Conservation (phyloP, 2,113 vertebrate species). For the Catharus minimus region DNA sequence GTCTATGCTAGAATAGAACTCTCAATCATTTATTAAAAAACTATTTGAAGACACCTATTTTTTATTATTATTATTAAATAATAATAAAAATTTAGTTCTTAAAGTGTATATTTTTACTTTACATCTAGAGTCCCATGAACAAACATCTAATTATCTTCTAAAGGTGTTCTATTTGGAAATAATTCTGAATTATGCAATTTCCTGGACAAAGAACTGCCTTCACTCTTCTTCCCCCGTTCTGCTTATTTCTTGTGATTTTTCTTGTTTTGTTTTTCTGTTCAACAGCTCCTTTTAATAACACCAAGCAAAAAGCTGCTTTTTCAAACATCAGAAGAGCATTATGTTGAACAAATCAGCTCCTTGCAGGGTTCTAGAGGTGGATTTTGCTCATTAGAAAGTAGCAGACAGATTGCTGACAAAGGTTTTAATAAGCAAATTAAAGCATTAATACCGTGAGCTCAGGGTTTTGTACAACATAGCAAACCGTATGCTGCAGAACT, state of each 20-base stretch:
- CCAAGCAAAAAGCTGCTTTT: not conserved
- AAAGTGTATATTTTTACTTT: not conserved
- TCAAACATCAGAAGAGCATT: not conserved
- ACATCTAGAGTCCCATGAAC: not conserved
- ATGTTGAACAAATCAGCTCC: not conserved
- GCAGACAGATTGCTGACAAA: constrained; percentile 24
- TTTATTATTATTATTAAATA: not conserved
- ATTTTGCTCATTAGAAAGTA: constrained; percentile 12
- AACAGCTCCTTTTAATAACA: not conserved
- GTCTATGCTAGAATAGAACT: not conserved
- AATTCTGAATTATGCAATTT: not conserved
- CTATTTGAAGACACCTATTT: not conserved
- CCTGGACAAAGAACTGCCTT: not conserved
- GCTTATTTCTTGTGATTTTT: not conserved
- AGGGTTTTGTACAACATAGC: constrained; percentile 30
- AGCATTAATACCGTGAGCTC: constrained; percentile 24
- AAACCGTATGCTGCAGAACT: constrained; percentile 36
- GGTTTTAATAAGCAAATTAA: constrained; percentile 48
- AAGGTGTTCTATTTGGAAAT: not conserved
- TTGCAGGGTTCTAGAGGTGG: not conserved
- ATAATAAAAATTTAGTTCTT: not conserved
- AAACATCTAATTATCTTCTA: not conserved
- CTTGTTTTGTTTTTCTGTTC: not conserved
- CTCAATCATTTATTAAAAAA: not conserved
- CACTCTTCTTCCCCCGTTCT: not conserved